These are phyloP conservation scores for Callimorpha dominula DNA, from an alignment of 2,888 invertebrate species.

Conservation along the genomic window DNA sequence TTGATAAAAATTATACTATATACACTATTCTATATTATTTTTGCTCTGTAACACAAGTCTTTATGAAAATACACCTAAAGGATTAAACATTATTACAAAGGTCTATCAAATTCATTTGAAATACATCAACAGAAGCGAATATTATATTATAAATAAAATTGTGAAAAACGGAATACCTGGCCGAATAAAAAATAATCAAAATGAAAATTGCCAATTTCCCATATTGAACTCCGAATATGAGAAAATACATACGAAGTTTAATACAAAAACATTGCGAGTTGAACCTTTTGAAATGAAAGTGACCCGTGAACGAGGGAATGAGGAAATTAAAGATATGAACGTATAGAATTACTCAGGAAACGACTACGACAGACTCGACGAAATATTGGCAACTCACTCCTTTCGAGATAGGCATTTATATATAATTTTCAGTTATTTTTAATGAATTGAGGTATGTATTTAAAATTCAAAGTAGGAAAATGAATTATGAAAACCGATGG, in stretches of 20 bases:
- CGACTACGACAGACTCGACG: constrained; percentile 37
- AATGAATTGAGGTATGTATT: background rate
- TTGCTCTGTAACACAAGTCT: too few species aligned
- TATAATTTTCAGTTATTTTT: background rate
- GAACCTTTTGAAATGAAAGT: constrained; percentile 51
- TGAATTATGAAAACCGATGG: too few species aligned
- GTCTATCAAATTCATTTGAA: background rate
- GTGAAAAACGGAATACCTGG: constrained; percentile 20
- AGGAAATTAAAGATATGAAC: constrained; percentile 66
- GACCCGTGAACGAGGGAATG: constrained; percentile 55
- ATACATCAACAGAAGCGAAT: background rate
- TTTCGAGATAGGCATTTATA: constrained; percentile 11
- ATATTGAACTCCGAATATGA: constrained; percentile 34
- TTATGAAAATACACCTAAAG: background rate
- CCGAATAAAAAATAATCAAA: constrained; percentile 34
- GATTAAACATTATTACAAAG: background rate
- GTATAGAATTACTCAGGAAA: constrained; percentile 55
- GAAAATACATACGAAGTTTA: constrained; percentile 30
- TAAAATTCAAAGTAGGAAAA: background rate
- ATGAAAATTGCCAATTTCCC: constrained; percentile 49
- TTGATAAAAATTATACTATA: too few species aligned
- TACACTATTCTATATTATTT: too few species aligned
- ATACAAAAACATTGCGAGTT: constrained; percentile 35
- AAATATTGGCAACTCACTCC: constrained; percentile 29
- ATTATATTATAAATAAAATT: constrained; percentile 9